Conservation (phyloP, 2,113 vertebrate species). For the Numida meleagris region DNA sequence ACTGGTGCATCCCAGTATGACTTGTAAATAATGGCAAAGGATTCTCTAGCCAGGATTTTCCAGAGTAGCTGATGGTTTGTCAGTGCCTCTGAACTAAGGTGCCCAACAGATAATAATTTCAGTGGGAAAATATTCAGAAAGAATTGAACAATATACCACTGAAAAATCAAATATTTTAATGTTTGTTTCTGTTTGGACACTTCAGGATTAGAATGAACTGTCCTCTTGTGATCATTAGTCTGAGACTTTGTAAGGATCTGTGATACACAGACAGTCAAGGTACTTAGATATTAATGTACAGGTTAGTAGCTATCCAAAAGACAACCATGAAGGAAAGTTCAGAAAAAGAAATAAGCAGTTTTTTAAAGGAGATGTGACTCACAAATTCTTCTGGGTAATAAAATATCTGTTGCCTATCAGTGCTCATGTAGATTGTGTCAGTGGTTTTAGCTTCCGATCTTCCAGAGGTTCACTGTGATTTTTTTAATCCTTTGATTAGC, state of each 20-base stretch:
- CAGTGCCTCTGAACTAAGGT: not conserved
- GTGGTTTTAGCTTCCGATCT: not conserved
- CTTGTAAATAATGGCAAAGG: not conserved
- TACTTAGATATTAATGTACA: not conserved
- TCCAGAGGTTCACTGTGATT: not conserved
- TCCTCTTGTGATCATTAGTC: not conserved
- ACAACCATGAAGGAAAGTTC: not conserved
- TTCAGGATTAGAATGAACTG: not conserved
- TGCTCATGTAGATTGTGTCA: not conserved
- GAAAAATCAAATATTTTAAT: not conserved
- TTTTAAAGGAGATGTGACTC: not conserved
- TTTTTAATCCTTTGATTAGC: slow-evolving; percentile 9
- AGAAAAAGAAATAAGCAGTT: not conserved
- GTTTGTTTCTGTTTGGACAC: not conserved
- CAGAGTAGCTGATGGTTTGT: not conserved
- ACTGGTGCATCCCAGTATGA: not conserved
- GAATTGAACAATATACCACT: not conserved
- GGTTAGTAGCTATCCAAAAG: not conserved
- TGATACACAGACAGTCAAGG: not conserved
- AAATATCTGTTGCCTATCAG: not conserved
- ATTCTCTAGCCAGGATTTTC: not conserved
- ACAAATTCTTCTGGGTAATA: not conserved
- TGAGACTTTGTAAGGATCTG: not conserved
- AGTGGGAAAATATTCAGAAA: not conserved
- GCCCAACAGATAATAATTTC: not conserved